Base-by-base conservation (phyloP, 2,888 invertebrate genomes). In the Oscheius myriophilus region DNA sequence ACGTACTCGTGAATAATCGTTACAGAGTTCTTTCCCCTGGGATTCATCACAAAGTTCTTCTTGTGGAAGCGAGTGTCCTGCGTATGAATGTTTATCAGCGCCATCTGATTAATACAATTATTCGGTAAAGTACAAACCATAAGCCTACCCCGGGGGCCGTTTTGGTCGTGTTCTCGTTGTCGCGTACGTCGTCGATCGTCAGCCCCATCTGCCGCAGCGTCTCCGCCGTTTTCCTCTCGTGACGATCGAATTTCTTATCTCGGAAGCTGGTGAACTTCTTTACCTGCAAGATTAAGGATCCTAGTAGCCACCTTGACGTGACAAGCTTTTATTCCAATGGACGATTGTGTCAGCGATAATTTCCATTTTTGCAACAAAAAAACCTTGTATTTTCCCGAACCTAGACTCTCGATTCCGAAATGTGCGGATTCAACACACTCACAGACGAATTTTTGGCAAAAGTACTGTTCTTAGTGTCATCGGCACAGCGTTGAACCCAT, bases 1-100 rank as follows among this genome's bases (percentile, higher is more conserved):
- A 96, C 94, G 88, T 96, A 97, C 88, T 98, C 97, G 88, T 98
- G 97, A 80, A 98, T 90, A 86, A 97, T 95, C 79, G 95, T 95
- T 11, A 97, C 93, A 46, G 87, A 93, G 93, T 85, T 94, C 94
- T 88, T 70, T 6, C 71, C 71, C 51, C 71, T 69, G 1, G 78
- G 78, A 63, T 78, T 78, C 55, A 78, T 43, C 6, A 75, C 62
- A 52, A 62, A 75, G 23, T 68, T 70, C 57, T 73, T 73, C 52
- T 67, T 71, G 23, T 91, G 92, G 87, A 93, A 94, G 86, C 93
- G 91, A 89, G 93, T 91, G 39, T 67, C 62, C 12, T 21, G 39
- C 1, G 63, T 52, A 0, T 58, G 59, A 6, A 70, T 70, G 21
- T 68, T 68, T 21, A 68, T 63, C 39, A 68, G 55, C 2, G 55